phyloP scores from a whole-genome alignment of 2,113 vertebrate genomes.

The Peromyscus polionotus region DNA sequence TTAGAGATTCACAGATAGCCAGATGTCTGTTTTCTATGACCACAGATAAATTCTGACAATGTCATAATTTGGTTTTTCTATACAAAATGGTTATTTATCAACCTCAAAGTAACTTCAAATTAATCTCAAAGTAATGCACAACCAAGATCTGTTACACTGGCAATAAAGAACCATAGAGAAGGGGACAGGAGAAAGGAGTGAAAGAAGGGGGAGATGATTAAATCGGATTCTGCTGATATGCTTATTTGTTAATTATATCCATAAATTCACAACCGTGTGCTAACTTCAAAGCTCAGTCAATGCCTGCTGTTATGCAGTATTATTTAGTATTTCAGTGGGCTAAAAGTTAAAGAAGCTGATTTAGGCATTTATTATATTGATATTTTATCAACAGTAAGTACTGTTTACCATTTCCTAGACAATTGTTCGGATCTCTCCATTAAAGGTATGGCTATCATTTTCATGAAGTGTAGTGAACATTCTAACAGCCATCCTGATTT shows the following conservation, averaged over 20 bases:
- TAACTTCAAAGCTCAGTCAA: not conserved
- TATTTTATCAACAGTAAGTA: not conserved
- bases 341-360: not conserved
- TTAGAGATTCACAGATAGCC: not conserved
- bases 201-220: not conserved
- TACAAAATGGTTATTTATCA: not conserved
- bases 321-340: not conserved
- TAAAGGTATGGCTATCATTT: not conserved
- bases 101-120: conserved; percentile 27
- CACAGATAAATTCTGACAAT: not conserved
- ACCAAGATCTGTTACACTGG: not conserved
- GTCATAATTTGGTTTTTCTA: not conserved
- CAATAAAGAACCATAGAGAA: not conserved
- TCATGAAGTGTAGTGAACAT: not conserved
- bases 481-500: not conserved
- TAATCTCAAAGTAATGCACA: conserved; percentile 24
- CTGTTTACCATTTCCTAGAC: not conserved
- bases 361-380: not conserved
- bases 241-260: conserved; percentile 24
- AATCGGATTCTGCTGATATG: not conserved
- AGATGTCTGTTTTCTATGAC: conserved; percentile 24
- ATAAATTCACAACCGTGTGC: not conserved
- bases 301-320: not conserved
- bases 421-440: not conserved
- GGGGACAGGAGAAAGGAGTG: not conserved